Evolutionary conservation across 2,888 invertebrate species (phyloP).

Genomic region (Torymus tubicola): DNA sequence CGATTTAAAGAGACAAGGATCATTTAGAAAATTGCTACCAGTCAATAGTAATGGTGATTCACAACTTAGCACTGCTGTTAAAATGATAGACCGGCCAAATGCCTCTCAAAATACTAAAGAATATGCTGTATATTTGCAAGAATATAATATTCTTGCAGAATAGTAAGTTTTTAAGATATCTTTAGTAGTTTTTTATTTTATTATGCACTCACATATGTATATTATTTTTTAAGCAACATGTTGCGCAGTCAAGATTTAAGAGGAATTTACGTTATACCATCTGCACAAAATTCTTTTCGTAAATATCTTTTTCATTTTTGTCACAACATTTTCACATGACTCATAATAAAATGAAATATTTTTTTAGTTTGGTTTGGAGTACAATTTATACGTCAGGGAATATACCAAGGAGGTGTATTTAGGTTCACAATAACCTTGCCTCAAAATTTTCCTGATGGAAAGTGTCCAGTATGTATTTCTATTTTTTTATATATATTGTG

Average conservation of each 20-base stretch:
- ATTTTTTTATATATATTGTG: neutral
- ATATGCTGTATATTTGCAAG: conserved; percentile 88
- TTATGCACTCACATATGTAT: neutral
- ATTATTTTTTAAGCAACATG: conserved; percentile 83
- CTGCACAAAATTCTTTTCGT: conserved; percentile 89
- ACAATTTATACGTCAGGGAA: conserved; percentile 91
- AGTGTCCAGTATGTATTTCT: conserved; percentile 84
- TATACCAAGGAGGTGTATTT: conserved; percentile 93
- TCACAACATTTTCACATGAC: conserved; percentile 18
- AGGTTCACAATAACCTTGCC: conserved; percentile 92
- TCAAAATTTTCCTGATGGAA: conserved; percentile 90
- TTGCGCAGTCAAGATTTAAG: conserved; percentile 89
- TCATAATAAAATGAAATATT: conserved; percentile 7
- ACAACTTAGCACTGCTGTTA: conserved; percentile 80
- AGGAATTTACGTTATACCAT: conserved; percentile 95
- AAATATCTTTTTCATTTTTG: conserved; percentile 75
- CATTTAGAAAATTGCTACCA: conserved; percentile 79
- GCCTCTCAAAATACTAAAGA: conserved; percentile 80
- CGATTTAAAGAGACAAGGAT: conserved; percentile 78
- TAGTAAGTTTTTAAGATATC: conserved; percentile 83
- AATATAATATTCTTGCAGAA: conserved; percentile 93
- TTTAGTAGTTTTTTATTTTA: conserved; percentile 37
- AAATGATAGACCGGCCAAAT: conserved; percentile 78
- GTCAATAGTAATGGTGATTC: conserved; percentile 77
- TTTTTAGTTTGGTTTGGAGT: conserved; percentile 92